Evolutionary conservation across 2,113 vertebrate genomes (phyloP).

Genomic region (Oxyruncus cristatus): DNA sequence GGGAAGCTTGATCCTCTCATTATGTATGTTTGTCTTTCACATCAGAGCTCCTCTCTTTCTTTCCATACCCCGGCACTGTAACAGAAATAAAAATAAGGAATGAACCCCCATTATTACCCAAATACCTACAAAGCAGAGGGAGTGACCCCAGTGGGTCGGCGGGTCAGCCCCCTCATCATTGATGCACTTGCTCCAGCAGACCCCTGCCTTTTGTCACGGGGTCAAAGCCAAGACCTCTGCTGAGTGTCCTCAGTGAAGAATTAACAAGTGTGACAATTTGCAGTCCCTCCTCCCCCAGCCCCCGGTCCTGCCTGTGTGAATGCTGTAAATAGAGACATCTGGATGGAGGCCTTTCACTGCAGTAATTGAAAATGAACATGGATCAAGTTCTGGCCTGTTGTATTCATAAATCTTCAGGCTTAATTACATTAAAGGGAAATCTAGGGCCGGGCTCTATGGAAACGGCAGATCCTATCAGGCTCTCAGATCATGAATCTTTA

Average conservation of each 20-base stretch:
- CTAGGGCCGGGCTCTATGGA: slow-evolving; percentile 86
- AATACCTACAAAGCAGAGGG: slow-evolving; percentile 81
- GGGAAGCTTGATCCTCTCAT: slow-evolving; percentile 77
- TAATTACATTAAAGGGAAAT: slow-evolving; percentile 97
- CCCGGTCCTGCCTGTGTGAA: slow-evolving; percentile 80
- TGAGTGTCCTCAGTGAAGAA: slow-evolving; percentile 83
- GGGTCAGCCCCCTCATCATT: slow-evolving; percentile 79
- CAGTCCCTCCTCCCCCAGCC: slow-evolving; percentile 71
- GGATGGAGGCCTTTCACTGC: slow-evolving; percentile 88
- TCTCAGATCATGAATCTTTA: slow-evolving; percentile 85
- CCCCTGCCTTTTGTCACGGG: slow-evolving; percentile 76
- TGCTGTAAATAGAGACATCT: slow-evolving; percentile 89
- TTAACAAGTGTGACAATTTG: slow-evolving; percentile 89
- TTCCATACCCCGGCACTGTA: slow-evolving; percentile 72
- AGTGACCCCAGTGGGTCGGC: slow-evolving; percentile 63
- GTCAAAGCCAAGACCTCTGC: slow-evolving; percentile 87
- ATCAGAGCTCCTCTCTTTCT: slow-evolving; percentile 73
- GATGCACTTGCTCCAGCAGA: slow-evolving; percentile 78
- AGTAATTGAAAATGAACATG: slow-evolving; percentile 91
- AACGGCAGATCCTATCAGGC: slow-evolving; percentile 86
- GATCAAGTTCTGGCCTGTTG: slow-evolving; percentile 93
- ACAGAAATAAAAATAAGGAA: slow-evolving; percentile 80
- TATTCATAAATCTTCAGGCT: slow-evolving; percentile 92
- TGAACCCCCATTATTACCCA: slow-evolving; percentile 75
- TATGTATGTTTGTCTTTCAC: slow-evolving; percentile 84